Conservation (phyloP, 1,140 invertebrate genomes). For the Palaemon carinicauda region DNA sequence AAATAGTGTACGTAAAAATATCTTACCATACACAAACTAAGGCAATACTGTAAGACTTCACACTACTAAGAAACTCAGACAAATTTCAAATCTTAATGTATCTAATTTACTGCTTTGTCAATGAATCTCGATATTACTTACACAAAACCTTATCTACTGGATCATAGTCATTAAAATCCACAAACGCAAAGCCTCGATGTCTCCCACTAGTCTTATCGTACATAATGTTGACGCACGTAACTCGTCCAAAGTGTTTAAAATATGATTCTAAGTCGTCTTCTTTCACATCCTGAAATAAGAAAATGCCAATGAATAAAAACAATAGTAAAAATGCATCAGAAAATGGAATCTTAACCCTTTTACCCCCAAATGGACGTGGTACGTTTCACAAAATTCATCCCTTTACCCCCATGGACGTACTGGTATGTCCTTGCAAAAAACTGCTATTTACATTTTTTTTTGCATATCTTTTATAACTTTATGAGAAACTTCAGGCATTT, state of each 20-base stretch:
- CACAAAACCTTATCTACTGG: conserved; percentile 93
- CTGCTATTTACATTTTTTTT: no score
- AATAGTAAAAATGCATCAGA: no score
- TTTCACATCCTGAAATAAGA: conserved; percentile 79
- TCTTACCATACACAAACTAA: no score
- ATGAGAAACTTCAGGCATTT: no score
- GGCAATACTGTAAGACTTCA: background rate
- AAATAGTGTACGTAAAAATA: no score
- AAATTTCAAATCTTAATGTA: background rate
- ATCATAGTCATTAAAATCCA: conserved; percentile 96
- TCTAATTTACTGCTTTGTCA: background rate
- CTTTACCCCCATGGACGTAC: no score
- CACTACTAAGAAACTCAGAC: background rate
- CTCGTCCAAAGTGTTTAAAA: conserved; percentile 81
- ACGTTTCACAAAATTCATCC: no score
- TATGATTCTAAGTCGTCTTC: conserved; percentile 86
- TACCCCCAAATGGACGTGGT: no score
- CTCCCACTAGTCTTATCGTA: conserved; percentile 90
- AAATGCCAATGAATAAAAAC: background rate
- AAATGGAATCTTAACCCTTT: background rate
- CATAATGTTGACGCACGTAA: conserved; percentile 88
- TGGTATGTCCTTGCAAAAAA: no score
- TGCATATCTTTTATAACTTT: no score
- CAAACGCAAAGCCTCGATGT: conserved; percentile 92
- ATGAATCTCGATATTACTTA: conserved; percentile 67